These are phyloP conservation scores for Gila robusta DNA, from an alignment of 2,797 vertebrate species.

Conservation along the genomic window DNA sequence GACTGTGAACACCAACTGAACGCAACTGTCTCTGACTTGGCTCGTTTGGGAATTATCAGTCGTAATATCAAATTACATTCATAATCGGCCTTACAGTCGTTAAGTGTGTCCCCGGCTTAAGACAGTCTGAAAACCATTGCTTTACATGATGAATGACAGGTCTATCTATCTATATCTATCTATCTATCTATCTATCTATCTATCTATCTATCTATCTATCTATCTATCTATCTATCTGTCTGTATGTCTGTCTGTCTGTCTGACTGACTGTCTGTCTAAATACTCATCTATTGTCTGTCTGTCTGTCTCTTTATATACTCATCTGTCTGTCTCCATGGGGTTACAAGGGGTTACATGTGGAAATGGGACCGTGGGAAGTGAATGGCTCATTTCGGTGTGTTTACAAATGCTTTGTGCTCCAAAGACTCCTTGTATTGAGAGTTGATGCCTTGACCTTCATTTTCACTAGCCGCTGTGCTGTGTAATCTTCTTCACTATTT, in stretches of 20 bases:
- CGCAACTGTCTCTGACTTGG: too few relatives aligned
- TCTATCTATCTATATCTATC: neutral
- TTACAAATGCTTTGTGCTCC: conserved; percentile 43
- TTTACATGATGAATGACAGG: too few relatives aligned
- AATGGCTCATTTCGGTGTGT: conserved; percentile 34
- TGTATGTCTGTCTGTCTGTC: fast-evolving
- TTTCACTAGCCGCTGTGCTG: conserved; percentile 13
- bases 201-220: neutral
- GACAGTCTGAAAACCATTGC: too few relatives aligned
- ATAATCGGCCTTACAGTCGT: too few relatives aligned
- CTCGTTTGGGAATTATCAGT: too few relatives aligned
- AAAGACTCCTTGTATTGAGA: conserved; percentile 31
- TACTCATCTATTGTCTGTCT: neutral
- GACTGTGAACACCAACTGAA: too few relatives aligned
- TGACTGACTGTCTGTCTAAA: neutral
- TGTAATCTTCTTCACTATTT: conserved; percentile 44
- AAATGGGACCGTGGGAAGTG: conserved; percentile 39
- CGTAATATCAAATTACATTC: too few relatives aligned
- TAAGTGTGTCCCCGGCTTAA: too few relatives aligned
- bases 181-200: fast-evolving
- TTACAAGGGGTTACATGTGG: neutral
- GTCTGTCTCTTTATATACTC: neutral
- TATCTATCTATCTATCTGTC: fast-evolving
- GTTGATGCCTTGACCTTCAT: conserved; percentile 34
- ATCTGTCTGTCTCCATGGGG: neutral